Base-by-base conservation (phyloP, 2,113 vertebrate genomes). In the Lichenostomus cassidix region DNA sequence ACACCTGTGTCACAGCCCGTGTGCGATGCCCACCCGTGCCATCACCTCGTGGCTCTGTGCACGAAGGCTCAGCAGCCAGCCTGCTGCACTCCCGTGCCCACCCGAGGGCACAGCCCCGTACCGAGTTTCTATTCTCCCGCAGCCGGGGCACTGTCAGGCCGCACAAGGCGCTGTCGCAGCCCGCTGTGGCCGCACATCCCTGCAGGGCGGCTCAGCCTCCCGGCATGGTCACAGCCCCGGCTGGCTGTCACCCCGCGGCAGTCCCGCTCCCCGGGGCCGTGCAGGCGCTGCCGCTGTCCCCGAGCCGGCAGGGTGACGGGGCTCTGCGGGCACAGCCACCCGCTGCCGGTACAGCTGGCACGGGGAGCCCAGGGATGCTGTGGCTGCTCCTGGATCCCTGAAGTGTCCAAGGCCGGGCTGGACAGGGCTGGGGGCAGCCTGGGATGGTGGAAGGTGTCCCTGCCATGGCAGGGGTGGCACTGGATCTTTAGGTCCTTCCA, bases 101-200 rank as follows among this genome's bases (percentile, higher is more conserved):
- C 50, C 59, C 6, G 67, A 11, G 85, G 68, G 68, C 76, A 73
- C 76, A 58, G 21, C 18, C 67, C 6, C 0, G 7, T 5, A 10
- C 15, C 35, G 27, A 2, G 35, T 11, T 42, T 0, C 8, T 1
- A 1, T 5, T 23, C 25, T 0, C 11, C 10, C 35, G 7, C 70
- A 12, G 70, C 17, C 39, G 22, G 15, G 15, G 73, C 53, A 39
- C 39, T 39, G 39, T 12, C 39, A 39, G 39, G 39, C 39, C 39
- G 39, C 39, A 22, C 21, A 8, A 0, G 20, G 31, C 35, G 25
- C 2, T 3, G 71, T 46, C 3, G 37, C 73, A 10, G 73, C 74
- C 33, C 46, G 0, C 33, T 1, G 63, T 12, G 73, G 9, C 37
- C 70, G 4, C 24, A 8, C 37, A 3, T 1, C 11, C 39, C 41